These are phyloP conservation scores for Dinoponera quadriceps DNA, from an alignment of 1,140 invertebrate species.

Conservation along the genomic window DNA sequence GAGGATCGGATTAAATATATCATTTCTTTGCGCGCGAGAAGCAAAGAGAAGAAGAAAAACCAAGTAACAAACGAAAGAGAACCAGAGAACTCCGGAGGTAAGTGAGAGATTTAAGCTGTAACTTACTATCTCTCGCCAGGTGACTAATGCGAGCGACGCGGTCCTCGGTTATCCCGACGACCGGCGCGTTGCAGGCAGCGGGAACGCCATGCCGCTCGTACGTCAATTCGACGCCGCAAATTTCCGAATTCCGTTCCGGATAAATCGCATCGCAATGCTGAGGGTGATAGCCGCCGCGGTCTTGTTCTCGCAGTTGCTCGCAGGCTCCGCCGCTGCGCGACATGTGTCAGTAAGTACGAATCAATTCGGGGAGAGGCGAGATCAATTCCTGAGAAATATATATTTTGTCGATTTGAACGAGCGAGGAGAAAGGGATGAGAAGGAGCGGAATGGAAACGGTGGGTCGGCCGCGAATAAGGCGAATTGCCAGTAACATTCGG, in stretches of 20 bases:
- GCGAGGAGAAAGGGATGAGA: no score
- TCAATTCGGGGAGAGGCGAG: neutral
- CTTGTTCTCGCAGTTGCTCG: conserved; percentile 19
- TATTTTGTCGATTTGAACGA: no score
- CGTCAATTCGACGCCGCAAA: conserved; percentile 26
- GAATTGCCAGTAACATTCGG: no score
- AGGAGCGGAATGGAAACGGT: no score
- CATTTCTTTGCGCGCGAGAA: no score
- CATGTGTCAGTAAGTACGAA: conserved; percentile 22
- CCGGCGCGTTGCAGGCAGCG: neutral
- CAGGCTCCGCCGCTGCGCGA: neutral
- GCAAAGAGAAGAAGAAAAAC: no score
- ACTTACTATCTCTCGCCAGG: conserved; percentile 19
- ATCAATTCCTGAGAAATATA: no score
- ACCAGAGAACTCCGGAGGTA: neutral
- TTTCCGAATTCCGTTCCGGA: conserved; percentile 32
- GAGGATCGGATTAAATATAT: no score
- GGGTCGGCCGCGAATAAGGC: no score
- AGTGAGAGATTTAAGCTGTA: neutral
- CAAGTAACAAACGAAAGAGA: neutral
- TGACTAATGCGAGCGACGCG: conserved; percentile 12
- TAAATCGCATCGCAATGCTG: conserved; percentile 26
- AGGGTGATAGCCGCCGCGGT: neutral
- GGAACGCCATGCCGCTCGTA: neutral
- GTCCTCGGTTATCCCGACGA: conserved; percentile 6